Base-by-base conservation (phyloP, 1,140 invertebrate species). In the Drosophila azteca region DNA sequence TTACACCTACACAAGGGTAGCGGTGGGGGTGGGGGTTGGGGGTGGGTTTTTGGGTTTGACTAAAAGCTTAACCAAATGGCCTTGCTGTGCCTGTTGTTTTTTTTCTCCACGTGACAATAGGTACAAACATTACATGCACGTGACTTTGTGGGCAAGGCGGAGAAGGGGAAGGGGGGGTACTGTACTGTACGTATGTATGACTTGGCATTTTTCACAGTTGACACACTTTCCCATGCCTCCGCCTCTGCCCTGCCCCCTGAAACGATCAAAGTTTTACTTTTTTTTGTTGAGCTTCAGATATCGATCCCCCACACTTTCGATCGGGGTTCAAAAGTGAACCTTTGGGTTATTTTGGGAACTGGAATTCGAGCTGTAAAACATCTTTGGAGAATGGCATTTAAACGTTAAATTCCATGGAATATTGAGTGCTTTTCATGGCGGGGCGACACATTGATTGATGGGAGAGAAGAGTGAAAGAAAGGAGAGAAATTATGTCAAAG, bases 71-170 rank as follows among this genome's bases (percentile, higher is more conserved):
- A n/a, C 43, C 44, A 39, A 49, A 53, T 55, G 60, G 4, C 35
- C 35, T 39, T 13, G 35, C 1, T 39, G 3, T 3, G 4, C 4
- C 35, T 11, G 11, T 11, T 39, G 35, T 39, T 39, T 39, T 39
- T 39, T 79, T 20, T 20, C 76, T 20, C 76, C 80, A 84, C 80
- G 80, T 84, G 76, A 84, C 80, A 69, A 39, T 35, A 63, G 58
- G 64, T 17, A 66, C 48, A 61, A 57, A 66, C 35, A 50, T 63
- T 8, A 11, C 58, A 75, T 65, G 51, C 58, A 60, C 73, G 65
- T 71, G 68, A 58, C 53, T 53, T 31, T 35, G 20, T 72, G 58
- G 65, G 48, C 31, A 64, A 26, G 2, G 45, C 29, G 20, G 22
- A 6, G 3, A 50, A 6, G 13, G 24, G 4, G 6, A 1, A 1